Base-by-base conservation (phyloP, 2,888 invertebrate genomes). In the Agrochola macilenta region DNA sequence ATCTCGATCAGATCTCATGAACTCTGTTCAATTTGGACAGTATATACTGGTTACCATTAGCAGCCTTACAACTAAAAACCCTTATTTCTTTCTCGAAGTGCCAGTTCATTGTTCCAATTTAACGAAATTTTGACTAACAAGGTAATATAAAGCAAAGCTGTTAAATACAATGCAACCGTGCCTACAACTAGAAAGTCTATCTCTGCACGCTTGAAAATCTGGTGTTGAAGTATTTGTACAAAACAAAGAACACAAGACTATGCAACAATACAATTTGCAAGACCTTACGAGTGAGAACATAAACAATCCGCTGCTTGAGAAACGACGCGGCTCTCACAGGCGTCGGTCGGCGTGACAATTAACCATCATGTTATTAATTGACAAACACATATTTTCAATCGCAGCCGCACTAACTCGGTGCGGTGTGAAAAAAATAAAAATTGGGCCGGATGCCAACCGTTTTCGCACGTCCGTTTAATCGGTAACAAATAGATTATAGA, bases 401-500 rank as follows among this genome's bases (percentile, higher is more conserved):
- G 87, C 85, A 86, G 69, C 86, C 78, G 82, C 86, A 87, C 79
- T 89, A 86, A 87, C 79, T 84, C 83, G 70, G 74, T 85, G 82
- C 83, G 75, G 35, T 87, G 87, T 89, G 89, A 89, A 92, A 91
- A 43, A 89, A 91, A 91, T 86, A 90, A 91, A 90, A 90, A 91
- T 91, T 92, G 91, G 92, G 91, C 89, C 86, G 82, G 80, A 88
- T 87, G 92, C 91, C 90, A 90, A 84, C 77, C 88, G 83, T 90
- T 91, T 92, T 92, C 91, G 91, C 93, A 92, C 92, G 93, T 89
- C 87, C 86, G 77, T 87, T 86, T 88, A 82, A 86, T 89, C 83
- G 87, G 90, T 90, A 89, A 90, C 91, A 91, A 92, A 93, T 92
- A 90, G 90, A 90, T 91, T 89, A 87, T 81, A 87, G 88, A 89